Evolutionary conservation across 2,888 invertebrate genomes (phyloP), one percentile per base, ranked within the genome.

Genomic region (Latrodectus elegans): DNA sequence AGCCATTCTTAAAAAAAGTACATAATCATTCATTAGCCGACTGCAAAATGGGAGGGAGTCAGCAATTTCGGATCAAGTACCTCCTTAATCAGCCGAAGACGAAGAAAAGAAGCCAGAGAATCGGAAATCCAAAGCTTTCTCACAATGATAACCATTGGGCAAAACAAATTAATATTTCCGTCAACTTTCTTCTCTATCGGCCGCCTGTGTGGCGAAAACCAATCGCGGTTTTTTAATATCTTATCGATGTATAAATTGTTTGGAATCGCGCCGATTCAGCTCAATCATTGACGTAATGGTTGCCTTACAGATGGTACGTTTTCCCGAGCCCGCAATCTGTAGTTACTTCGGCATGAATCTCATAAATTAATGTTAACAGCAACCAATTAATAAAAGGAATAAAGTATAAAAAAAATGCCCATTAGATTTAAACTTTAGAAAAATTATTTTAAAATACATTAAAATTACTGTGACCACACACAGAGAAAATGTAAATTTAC

Each of bases 131-230:
- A 67, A 76, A 65, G 81, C 86, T 72, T 87, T 87, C 86, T 82
- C 86, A 87, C 86, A 68, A 68, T 87, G 86, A 87, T 87, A 87
- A 87, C 65, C 76, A 77, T 53, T 84, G 72, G 78, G 65, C 84
- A 72, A 84, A 84, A 84, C 84, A 84, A 85, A 85, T 85, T 85
- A 75, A 85, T 80, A 86, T 81, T 86, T 86, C 86, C 80, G 81
- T 86, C 86, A 76, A 81, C 86, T 80, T 86, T 80, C 64, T 85
- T 85, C 70, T 85, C 77, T 82, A 82, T 82, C 82, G 75, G 22
- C 55, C 74, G 67, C 55, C 75, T 83, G 73, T 38, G 38, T 77
- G 53, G 26, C 14, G 71, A 72, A 60, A 65, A 72, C 76, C 67
- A 14, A 52, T 38, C 26, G 17, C 68, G 51, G 55, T 67, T 17